phyloP scores from a whole-genome alignment of 1,140 invertebrate species.

The Latrodectus geometricus region DNA sequence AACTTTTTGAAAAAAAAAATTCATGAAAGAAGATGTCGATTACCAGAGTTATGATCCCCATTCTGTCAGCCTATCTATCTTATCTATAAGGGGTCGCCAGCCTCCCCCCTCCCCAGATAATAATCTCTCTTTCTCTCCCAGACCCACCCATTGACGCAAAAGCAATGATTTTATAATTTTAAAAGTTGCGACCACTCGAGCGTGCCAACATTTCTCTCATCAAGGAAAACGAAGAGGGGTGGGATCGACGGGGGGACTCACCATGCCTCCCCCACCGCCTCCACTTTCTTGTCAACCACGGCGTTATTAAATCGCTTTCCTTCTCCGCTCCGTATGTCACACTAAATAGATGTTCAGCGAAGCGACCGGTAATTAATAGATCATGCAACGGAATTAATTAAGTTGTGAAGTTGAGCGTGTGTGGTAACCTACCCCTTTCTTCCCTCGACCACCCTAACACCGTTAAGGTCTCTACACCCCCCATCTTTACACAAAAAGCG shows the following conservation, averaged over 20 bases:
- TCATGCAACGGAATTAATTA: conserved; percentile 61
- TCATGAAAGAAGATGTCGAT: not conserved
- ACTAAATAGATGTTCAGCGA: conserved; percentile 57
- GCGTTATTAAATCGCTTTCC: conserved; percentile 61
- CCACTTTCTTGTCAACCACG: conserved; percentile 53
- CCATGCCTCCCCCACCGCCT: conserved; percentile 14
- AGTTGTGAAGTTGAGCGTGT: conserved; percentile 62
- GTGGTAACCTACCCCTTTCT: conserved; percentile 15
- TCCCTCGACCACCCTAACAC: not conserved
- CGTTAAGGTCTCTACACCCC: not conserved
- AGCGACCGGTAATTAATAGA: conserved; percentile 61
- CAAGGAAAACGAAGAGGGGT: conserved; percentile 8
- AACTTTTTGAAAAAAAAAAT: not conserved
- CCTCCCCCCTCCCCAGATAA: too few relatives aligned
- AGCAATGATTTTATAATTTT: conserved; percentile 57
- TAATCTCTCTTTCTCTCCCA: not conserved
- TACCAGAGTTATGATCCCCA: too few relatives aligned
- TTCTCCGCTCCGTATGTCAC: conserved; percentile 59
- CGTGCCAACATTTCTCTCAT: conserved; percentile 41
- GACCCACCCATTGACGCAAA: conserved; percentile 27
- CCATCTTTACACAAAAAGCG: conserved; percentile 22
- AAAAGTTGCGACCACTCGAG: conserved; percentile 32
- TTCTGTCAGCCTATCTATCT: too few relatives aligned
- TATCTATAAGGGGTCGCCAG: too few relatives aligned
- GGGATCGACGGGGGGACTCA: not conserved